Conservation (phyloP, 2,113 vertebrate species). For the Oryzias curvinotus region DNA sequence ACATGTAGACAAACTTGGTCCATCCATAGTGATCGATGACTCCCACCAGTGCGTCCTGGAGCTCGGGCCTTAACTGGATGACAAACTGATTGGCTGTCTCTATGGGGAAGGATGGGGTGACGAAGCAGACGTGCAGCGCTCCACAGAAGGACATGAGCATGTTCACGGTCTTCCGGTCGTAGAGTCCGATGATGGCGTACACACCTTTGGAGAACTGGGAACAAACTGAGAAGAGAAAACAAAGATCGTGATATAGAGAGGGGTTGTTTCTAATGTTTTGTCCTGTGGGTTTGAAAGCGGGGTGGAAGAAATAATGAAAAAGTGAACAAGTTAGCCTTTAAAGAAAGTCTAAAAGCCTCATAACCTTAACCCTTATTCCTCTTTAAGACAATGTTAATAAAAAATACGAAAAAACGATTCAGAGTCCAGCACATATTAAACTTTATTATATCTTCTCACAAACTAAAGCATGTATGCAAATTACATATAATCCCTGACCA, state of each 20-base stretch:
- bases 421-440: no score
- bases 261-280: not conserved
- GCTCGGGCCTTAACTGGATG: constrained; percentile 94
- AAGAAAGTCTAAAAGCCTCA: no score
- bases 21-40: constrained; percentile 95
- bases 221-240: constrained; percentile 81
- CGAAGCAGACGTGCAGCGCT: constrained; percentile 97
- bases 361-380: no score
- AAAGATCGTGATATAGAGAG: not conserved
- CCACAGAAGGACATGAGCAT: constrained; percentile 99
- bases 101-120: constrained; percentile 95
- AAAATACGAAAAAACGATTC: no score
- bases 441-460: no score
- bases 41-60: constrained; percentile 94
- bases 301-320: not conserved
- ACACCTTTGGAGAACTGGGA: constrained; percentile 99
- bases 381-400: no score
- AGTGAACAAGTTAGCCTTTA: not conserved
- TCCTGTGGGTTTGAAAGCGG: not conserved
- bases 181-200: constrained; percentile 98
- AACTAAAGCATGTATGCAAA: no score
- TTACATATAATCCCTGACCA: no score
- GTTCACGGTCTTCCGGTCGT: constrained; percentile 96
- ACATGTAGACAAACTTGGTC: constrained; percentile 98
- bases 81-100: constrained; percentile 98